phyloP scores from a whole-genome alignment of 2,797 vertebrate genomes.

The Sylvia borin region DNA sequence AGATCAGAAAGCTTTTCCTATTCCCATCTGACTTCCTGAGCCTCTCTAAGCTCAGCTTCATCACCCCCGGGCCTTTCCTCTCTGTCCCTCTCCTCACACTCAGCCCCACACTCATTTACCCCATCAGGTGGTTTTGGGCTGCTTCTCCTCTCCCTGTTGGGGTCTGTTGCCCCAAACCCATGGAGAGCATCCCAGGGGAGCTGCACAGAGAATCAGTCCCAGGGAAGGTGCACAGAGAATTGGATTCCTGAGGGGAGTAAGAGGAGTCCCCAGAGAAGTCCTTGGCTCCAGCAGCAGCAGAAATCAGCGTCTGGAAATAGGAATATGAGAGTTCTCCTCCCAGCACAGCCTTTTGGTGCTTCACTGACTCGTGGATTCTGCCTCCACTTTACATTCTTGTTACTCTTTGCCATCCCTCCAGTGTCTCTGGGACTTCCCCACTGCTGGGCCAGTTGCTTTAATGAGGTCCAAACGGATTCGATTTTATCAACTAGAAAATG shows the following conservation, averaged over 20 bases:
- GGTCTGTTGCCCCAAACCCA: not conserved
- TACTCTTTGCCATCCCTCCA: not conserved
- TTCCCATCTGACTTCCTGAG: not conserved
- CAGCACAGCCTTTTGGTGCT: not conserved
- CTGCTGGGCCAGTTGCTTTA: not conserved
- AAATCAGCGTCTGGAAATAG: not conserved
- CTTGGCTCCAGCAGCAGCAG: not conserved
- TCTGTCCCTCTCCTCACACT: not conserved
- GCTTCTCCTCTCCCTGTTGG: not conserved
- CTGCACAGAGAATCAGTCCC: not conserved
- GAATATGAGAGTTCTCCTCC: not conserved
- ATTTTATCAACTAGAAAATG: not conserved
- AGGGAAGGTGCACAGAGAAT: not conserved
- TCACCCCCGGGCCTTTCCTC: not conserved
- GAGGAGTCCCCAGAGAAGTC: not conserved
- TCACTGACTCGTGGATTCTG: not conserved
- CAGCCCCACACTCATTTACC: not conserved
- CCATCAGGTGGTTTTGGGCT: not conserved
- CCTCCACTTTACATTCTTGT: not conserved
- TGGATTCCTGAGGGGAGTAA: not conserved
- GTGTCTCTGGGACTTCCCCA: not conserved
- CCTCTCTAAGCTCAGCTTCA: not conserved
- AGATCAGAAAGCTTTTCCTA: not conserved
- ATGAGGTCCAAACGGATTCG: not conserved
- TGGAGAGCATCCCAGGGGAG: not conserved